phyloP scores from a whole-genome alignment of 2,113 vertebrate species.

The Otis tarda region DNA sequence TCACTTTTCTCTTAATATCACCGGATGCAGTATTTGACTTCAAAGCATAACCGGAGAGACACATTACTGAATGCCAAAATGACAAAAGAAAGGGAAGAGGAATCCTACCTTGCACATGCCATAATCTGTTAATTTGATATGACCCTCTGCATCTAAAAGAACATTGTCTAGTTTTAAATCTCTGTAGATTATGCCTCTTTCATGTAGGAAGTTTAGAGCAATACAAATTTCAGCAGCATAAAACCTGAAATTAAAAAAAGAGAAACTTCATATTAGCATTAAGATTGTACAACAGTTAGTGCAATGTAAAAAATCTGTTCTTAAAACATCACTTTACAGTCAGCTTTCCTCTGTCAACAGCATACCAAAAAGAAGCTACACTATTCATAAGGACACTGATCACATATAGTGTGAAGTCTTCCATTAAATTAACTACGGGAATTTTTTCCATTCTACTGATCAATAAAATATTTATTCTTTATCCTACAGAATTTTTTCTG shows the following conservation, averaged over 20 bases:
- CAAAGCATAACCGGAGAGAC: not conserved
- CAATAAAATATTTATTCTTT: not conserved
- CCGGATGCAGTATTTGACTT: not conserved
- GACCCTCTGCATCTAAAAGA: conserved; percentile 93
- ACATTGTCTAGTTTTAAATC: conserved; percentile 99
- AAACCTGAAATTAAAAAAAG: conserved; percentile 79
- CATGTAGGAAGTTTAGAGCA: conserved; percentile 97
- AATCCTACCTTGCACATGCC: conserved; percentile 96
- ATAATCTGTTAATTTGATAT: conserved; percentile 98
- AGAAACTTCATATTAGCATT: not conserved
- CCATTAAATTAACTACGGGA: not conserved
- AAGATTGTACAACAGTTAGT: not conserved
- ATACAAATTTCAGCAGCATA: conserved; percentile 98
- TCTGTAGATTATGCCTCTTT: conserved; percentile 96
- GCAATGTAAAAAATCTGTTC: not conserved
- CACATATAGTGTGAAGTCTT: not conserved
- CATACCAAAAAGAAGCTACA: not conserved
- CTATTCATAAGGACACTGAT: not conserved
- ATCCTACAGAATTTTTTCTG: not conserved
- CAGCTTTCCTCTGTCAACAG: not conserved
- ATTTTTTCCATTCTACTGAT: not conserved
- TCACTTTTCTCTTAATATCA: not conserved
- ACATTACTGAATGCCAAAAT: not conserved
- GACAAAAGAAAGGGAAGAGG: not conserved
- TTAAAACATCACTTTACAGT: not conserved